Evolutionary conservation across 1,140 invertebrate genomes (phyloP), one percentile per base, ranked within the genome.

Genomic region (Diorhabda elongata): DNA sequence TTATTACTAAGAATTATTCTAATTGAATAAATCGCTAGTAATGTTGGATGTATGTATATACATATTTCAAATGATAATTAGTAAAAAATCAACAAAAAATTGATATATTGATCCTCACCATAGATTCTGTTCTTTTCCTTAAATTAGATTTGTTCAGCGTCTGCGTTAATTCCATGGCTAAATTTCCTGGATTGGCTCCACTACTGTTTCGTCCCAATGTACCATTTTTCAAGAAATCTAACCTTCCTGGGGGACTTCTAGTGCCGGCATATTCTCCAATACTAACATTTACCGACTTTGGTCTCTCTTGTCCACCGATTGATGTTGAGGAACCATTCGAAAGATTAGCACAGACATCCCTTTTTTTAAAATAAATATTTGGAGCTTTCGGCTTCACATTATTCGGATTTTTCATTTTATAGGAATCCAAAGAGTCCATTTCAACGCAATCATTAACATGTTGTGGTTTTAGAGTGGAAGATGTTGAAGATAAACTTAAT

Each of bases 91-190:
- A 26, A 26, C 26, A 26, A 26, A 26, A 26, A 26, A 26, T 26
- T 26, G 26, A 26, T 26, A 26, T 26, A 26, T 26, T 26, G 26
- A 26, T 61, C 81, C 82, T 84, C 80, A 85, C 85, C 83, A 89
- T 85, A 75, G 85, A 84, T 80, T 89, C 88, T 80, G 87, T 89
- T 81, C 87, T 87, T 80, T 86, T 87, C 76, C 85, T 85, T 68
- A 91, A 82, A 82, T 91, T 90, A 6, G 90, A 91, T 79, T 90
- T 85, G 70, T 89, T 89, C 59, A 92, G 80, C 2, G 90, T 92
- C 59, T 90, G 85, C 41, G 84, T 87, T 67, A 92, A 80, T 83
- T 92, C 91, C 80, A 78, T 86, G 84, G 71, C 85, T 87, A n/a
- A 84, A 4, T 52, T 52, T 85, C 43, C 89, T 85, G 1, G 85